Evolutionary conservation across 2,797 vertebrate species (phyloP).

Genomic region (Urophycis tenuis): DNA sequence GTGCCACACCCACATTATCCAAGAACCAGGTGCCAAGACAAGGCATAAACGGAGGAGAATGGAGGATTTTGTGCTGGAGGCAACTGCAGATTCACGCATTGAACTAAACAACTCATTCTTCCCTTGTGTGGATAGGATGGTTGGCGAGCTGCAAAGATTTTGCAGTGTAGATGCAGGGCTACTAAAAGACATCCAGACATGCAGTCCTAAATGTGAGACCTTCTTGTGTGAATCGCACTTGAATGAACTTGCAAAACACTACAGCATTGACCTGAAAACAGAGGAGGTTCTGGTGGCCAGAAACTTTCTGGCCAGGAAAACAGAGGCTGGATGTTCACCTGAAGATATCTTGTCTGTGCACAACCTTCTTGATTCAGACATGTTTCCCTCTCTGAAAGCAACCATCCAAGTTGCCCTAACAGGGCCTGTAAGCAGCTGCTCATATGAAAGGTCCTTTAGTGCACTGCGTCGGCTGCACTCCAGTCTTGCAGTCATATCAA

Average conservation of each 20-base stretch:
- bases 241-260: too few relatives aligned
- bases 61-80: constrained; percentile 15
- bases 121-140: too few relatives aligned
- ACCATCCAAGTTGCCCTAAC: constrained; percentile 17
- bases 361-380: not conserved
- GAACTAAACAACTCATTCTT: too few relatives aligned
- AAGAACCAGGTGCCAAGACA: not conserved
- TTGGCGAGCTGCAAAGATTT: too few relatives aligned
- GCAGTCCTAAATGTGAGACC: not conserved
- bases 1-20: constrained; percentile 6
- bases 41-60: constrained; percentile 17
- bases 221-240: too few relatives aligned
- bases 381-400: constrained; percentile 23
- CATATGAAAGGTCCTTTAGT: constrained; percentile 23
- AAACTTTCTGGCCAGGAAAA: not conserved
- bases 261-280: constrained; percentile 9
- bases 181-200: constrained; percentile 17
- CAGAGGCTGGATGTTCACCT: not conserved
- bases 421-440: constrained; percentile 23
- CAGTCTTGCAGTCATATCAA: constrained; percentile 6
- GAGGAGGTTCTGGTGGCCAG: constrained; percentile 8
- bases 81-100: not conserved
- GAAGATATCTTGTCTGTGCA: too few relatives aligned
- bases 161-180: too few relatives aligned
- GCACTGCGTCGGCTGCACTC: constrained; percentile 7